Conservation (phyloP, 2,113 vertebrate genomes). For the Maccullochella peelii region DNA sequence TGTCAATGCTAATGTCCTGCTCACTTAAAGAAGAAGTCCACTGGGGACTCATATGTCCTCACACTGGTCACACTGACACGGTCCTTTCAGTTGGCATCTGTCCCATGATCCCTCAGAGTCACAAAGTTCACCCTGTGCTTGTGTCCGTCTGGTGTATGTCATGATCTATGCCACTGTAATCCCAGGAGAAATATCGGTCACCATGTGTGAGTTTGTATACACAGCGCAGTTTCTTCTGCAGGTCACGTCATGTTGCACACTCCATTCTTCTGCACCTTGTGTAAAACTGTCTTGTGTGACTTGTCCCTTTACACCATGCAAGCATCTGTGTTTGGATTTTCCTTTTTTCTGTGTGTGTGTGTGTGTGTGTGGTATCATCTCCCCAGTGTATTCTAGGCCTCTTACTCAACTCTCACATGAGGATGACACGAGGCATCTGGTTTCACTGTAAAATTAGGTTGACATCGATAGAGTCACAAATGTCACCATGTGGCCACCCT, state of each 20-base stretch:
- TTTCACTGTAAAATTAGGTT: conserved; percentile 84
- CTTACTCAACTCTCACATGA: conserved; percentile 85
- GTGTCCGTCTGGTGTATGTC: conserved; percentile 56
- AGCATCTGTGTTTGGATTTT: conserved; percentile 12
- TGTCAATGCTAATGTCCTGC: conserved; percentile 30
- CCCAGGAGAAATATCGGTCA: conserved; percentile 25
- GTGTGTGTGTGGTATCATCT: conserved; percentile 52
- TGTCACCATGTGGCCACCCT: conserved; percentile 75
- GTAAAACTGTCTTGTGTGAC: conserved; percentile 3
- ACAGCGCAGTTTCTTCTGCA: neutral
- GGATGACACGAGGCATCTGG: conserved; percentile 80
- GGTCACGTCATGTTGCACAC: too few relatives aligned
- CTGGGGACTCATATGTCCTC: conserved; percentile 58
- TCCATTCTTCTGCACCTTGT: conserved; percentile 20
- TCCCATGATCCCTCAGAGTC: conserved; percentile 51
- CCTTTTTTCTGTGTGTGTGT: conserved; percentile 16
- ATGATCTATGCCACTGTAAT: conserved; percentile 31
- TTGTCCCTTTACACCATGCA: neutral
- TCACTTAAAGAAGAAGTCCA: conserved; percentile 35
- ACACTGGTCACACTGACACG: conserved; percentile 27
- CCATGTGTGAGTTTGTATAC: conserved; percentile 5
- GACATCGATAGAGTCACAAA: conserved; percentile 77
- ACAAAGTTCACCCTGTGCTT: conserved; percentile 54
- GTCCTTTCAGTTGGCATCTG: conserved; percentile 71
- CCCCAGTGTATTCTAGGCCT: conserved; percentile 79